These are phyloP conservation scores for Diadumene lineata DNA, from an alignment of 92 coral and sea anemone species.

Conservation along the genomic window DNA sequence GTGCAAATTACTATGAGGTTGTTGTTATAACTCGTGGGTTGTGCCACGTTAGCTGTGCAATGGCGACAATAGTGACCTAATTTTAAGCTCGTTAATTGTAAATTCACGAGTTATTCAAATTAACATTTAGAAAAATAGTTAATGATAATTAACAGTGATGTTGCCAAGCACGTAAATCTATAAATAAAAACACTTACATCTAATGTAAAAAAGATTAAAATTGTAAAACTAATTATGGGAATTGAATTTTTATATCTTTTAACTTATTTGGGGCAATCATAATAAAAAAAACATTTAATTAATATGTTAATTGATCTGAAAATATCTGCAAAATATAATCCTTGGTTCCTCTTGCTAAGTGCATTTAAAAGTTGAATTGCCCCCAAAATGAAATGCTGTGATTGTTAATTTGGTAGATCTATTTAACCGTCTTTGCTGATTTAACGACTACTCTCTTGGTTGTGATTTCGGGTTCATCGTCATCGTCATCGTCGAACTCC, in stretches of 20 bases:
- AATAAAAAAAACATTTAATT: background rate
- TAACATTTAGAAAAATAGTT: background rate
- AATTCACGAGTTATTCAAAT: background rate
- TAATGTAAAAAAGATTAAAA: background rate
- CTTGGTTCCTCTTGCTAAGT: background rate
- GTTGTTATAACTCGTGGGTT: too few species aligned
- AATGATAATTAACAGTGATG: background rate
- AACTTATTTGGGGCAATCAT: background rate
- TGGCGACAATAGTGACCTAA: too few species aligned
- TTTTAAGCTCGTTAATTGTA: background rate
- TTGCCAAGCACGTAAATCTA: background rate
- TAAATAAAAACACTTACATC: background rate
- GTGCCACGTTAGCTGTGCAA: too few species aligned
- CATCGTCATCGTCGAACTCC: constrained; percentile 30
- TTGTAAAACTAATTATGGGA: background rate
- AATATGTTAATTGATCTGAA: background rate
- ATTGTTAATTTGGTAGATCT: background rate
- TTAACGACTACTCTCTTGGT: constrained; percentile 43
- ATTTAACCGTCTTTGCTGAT: constrained; percentile 15
- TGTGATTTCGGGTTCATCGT: constrained; percentile 30
- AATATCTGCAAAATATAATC: background rate
- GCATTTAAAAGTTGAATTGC: constrained; percentile 1
- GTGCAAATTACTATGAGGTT: too few species aligned
- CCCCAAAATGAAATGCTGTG: background rate
- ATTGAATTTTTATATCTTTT: background rate